phyloP scores from a whole-genome alignment of 1,140 invertebrate species.

The Cydia splendana region DNA sequence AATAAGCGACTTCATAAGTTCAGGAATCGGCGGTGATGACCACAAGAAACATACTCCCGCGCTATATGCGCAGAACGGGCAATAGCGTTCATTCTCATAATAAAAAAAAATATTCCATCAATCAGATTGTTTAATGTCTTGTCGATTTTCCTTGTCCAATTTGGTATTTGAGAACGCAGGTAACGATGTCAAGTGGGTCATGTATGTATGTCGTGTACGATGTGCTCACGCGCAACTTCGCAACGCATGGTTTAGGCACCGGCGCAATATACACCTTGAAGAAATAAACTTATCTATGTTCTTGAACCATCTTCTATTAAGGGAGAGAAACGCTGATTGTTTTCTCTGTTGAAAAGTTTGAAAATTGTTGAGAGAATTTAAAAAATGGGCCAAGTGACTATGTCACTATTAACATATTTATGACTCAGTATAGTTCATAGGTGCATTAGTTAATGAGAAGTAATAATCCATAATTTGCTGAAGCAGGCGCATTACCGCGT shows the following conservation, averaged over 20 bases:
- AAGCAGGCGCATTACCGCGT: conserved; percentile 12
- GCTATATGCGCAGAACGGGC: neutral
- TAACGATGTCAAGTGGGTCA: conserved; percentile 18
- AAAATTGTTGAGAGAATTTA: neutral
- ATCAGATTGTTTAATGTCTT: neutral
- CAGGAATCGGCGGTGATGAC: neutral
- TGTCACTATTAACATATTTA: too few species aligned
- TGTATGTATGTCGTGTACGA: conserved; percentile 17
- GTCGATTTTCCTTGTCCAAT: neutral
- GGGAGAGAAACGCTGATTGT: neutral
- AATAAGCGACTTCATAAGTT: neutral
- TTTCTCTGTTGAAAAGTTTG: too few species aligned
- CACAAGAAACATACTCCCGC: neutral
- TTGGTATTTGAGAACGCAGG: neutral
- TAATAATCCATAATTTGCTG: neutral
- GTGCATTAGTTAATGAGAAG: neutral
- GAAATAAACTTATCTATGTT: neutral
- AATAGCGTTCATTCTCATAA: neutral
- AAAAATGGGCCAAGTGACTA: neutral
- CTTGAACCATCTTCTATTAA: neutral
- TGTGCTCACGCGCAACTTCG: neutral
- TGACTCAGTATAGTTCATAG: neutral
- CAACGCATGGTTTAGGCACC: neutral
- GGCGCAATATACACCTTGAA: neutral
- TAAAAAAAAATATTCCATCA: neutral